Conservation (phyloP, 2,113 vertebrate genomes). For the Lonchura striata region DNA sequence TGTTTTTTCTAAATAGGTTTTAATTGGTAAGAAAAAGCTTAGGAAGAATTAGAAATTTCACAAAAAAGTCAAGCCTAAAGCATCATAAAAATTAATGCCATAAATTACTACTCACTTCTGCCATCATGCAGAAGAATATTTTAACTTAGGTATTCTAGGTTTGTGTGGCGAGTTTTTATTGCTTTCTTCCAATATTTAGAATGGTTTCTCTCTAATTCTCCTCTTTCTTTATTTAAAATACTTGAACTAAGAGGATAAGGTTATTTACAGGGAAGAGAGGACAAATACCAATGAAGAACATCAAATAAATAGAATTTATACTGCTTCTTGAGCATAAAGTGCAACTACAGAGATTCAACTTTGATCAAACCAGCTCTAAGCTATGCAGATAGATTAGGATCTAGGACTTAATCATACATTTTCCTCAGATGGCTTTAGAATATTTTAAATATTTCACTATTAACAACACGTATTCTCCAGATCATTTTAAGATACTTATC, state of each 20-base stretch:
- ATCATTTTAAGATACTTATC: neutral
- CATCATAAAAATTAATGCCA: neutral
- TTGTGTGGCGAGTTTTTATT: no score
- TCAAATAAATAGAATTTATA: neutral
- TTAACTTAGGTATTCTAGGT: no score
- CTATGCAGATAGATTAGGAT: neutral
- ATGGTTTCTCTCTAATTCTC: neutral
- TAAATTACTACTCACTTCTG: neutral
- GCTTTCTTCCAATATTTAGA: neutral
- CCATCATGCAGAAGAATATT: neutral
- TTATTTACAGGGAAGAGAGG: neutral
- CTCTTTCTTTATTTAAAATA: neutral
- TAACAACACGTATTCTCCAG: neutral
- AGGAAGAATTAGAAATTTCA: neutral
- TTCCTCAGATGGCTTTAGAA: neutral
- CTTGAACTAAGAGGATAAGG: neutral
- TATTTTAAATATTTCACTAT: neutral
- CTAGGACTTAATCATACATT: neutral
- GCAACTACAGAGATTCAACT: neutral
- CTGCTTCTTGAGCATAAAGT: neutral
- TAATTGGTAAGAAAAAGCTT: neutral
- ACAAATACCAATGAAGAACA: neutral
- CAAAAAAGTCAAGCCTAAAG: neutral
- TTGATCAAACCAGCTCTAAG: neutral
- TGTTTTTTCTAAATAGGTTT: no score